phyloP scores from a whole-genome alignment of 2,888 invertebrate species.

The Allolobophora icterica region DNA sequence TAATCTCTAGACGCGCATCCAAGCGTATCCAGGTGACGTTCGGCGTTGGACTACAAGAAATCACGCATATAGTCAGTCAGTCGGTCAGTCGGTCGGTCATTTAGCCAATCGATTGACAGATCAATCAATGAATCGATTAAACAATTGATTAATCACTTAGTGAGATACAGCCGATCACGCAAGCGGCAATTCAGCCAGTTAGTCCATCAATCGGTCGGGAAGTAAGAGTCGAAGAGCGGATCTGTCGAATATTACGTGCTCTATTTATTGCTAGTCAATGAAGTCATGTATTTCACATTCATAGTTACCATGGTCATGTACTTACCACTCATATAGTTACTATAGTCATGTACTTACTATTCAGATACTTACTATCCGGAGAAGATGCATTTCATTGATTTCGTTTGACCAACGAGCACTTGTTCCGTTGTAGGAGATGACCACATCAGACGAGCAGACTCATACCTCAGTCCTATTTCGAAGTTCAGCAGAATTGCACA shows the following conservation, averaged over 20 bases:
- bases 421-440: conserved; percentile 28
- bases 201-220: too few species aligned
- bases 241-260: too few species aligned
- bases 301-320: too few species aligned
- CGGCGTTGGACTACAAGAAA: conserved; percentile 80
- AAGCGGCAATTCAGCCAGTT: too few species aligned
- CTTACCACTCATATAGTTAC: too few species aligned
- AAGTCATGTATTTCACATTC: too few species aligned
- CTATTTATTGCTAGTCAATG: too few species aligned
- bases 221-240: too few species aligned
- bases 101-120: neutral
- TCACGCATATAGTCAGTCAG: neutral
- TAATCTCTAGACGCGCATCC: conserved; percentile 74
- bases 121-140: too few species aligned
- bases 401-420: conserved; percentile 40
- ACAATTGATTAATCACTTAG: too few species aligned
- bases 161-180: too few species aligned
- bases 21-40: conserved; percentile 82
- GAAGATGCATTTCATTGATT: conserved; percentile 49
- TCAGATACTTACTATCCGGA: conserved; percentile 48
- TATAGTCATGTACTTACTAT: neutral
- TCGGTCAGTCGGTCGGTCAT: neutral
- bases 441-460: conserved; percentile 41
- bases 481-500: neutral
- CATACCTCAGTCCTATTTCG: conserved; percentile 13